A percentile compares a stretch with the other conserved stretches of the same genome.
phyloP scores from a whole-genome alignment of 2,888 invertebrate genomes.

The Ametastegia equiseti region DNA sequence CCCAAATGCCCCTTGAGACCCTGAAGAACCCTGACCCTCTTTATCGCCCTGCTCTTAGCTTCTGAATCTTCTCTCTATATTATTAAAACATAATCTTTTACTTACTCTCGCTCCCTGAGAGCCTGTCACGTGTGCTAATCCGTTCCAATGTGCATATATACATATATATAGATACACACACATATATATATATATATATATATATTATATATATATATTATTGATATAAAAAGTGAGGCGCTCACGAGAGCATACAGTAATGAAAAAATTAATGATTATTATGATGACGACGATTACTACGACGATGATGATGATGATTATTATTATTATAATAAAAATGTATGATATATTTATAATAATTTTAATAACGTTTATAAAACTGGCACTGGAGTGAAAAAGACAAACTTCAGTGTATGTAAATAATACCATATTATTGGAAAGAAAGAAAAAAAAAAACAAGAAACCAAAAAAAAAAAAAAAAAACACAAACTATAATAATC shows the following conservation, averaged over 20 bases:
- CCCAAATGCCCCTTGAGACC: slow-evolving; percentile 45
- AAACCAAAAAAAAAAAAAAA: slow-evolving; percentile 57
- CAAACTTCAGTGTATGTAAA: slow-evolving; percentile 68
- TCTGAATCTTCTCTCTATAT: slow-evolving; percentile 53
- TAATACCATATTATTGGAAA: slow-evolving; percentile 68
- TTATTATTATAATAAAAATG: slow-evolving; percentile 64
- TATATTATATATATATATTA: slow-evolving; percentile 59
- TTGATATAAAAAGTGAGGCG: slow-evolving; percentile 56
- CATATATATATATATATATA: slow-evolving; percentile 57
- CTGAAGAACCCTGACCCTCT: neutral
- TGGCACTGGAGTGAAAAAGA: slow-evolving; percentile 62
- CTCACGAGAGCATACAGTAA: slow-evolving; percentile 64
- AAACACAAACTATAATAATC: slow-evolving; percentile 65
- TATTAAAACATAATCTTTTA: slow-evolving; percentile 54
- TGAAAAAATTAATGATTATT: slow-evolving; percentile 52
- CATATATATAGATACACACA: slow-evolving; percentile 54
- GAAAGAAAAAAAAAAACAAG: slow-evolving; percentile 56
- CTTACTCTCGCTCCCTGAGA: slow-evolving; percentile 61
- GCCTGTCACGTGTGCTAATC: slow-evolving; percentile 70
- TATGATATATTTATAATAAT: slow-evolving; percentile 75
- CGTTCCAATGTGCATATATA: slow-evolving; percentile 67
- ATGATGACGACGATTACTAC: slow-evolving; percentile 50
- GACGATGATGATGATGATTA: slow-evolving; percentile 24
- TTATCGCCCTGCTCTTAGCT: slow-evolving; percentile 53
- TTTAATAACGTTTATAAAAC: slow-evolving; percentile 75